Evolutionary conservation across 2,113 vertebrate genomes (phyloP), one percentile per base, ranked within the genome.

Genomic region (Gymnarchus niloticus): DNA sequence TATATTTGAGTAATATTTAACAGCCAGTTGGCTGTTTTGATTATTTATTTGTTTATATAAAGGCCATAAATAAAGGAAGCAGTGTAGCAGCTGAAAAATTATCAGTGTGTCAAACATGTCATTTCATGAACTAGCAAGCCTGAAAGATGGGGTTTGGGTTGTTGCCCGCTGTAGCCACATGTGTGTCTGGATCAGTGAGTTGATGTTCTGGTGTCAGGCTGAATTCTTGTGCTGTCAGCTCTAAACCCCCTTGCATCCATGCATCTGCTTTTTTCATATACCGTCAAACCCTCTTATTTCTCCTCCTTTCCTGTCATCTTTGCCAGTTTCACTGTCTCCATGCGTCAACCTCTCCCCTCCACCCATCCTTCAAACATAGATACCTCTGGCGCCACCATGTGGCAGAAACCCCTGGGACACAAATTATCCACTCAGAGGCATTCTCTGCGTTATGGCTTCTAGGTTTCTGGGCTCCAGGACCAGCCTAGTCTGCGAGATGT

Each of bases 331-430:
- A 37, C 21, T 56, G 81, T 19, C 28, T 83, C 81, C 1, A 54
- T 57, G 52, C 33, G 23, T 56, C 81, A 56, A 19, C 81, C 28
- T 33, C 14, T 54, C 3, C 81, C 33, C 10, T 28, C 33, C 51
- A 17, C 7, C 52, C 54, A 23, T 17, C 10, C 9, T 14, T 56
- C 56, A 48, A 23, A 65, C 23, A 65, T 48, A 69, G 46, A 41
- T 73, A 33, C 48, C 59, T 56, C 49, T 56, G 57, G 51, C 81
- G 33, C 85, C 85, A 83, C 85, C 85, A 9, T 86, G 85, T 83
- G 85, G 81, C 76, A 51, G 52, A 83, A 83, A 69, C 51, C 51
- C 49, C 51, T 54, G 9, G 25, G 25, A 54, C 33, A 33, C 33
- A 73, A 19, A 37, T 41, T 73, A 54, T 56, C 25, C 6, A 33